Conservation (phyloP, 2,113 vertebrate genomes). For the Tretioscincus oriximinensis region DNA sequence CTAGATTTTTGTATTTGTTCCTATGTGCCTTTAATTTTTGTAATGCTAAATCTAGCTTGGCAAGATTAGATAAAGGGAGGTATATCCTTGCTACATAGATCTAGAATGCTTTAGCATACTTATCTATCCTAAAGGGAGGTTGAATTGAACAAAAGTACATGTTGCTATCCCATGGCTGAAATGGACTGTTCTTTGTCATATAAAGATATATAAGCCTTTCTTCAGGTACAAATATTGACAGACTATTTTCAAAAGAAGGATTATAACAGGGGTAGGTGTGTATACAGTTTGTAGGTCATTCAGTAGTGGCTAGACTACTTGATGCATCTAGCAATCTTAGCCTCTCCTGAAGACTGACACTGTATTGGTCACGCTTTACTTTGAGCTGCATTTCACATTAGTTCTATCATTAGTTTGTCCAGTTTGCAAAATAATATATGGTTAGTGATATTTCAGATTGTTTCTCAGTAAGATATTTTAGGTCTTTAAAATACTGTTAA, state of each 20-base stretch:
- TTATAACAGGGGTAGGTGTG: not conserved
- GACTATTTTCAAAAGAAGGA: not conserved
- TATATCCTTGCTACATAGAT: not conserved
- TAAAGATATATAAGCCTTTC: not conserved
- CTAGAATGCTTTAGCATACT: not conserved
- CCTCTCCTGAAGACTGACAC: too few species aligned
- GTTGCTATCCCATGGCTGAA: not conserved
- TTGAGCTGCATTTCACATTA: not conserved
- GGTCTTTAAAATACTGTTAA: not conserved
- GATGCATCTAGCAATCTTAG: not conserved
- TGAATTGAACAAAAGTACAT: not conserved
- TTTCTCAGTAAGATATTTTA: not conserved
- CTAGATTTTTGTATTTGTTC: not conserved
- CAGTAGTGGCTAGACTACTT: not conserved
- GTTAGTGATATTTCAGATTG: not conserved
- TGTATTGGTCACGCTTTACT: too few species aligned
- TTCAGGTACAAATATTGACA: not conserved
- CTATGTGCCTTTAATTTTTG: not conserved
- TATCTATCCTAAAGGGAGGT: not conserved
- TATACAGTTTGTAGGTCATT: not conserved
- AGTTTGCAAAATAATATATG: not conserved
- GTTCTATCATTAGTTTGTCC: not conserved
- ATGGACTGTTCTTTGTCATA: not conserved
- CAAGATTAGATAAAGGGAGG: not conserved
- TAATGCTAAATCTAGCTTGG: not conserved